phyloP scores from a whole-genome alignment of 1,140 invertebrate species.

The Zaprionus taronus region DNA sequence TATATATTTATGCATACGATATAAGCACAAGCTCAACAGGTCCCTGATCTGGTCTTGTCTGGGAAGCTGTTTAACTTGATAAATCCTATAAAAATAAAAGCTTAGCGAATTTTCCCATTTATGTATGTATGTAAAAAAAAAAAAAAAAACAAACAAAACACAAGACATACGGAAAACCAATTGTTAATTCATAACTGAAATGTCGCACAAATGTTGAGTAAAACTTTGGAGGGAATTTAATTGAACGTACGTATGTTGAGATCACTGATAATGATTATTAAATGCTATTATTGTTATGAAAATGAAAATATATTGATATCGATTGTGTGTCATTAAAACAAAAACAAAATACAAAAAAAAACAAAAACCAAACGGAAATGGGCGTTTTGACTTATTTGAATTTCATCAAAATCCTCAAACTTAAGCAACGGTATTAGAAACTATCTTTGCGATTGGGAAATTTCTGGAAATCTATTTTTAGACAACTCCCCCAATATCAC shows the following conservation, averaged over 20 bases:
- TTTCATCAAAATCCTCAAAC: neutral
- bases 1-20: slow-evolving; percentile 20
- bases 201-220: slow-evolving; percentile 31
- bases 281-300: slow-evolving; percentile 74
- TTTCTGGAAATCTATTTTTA: neutral
- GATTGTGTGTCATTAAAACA: slow-evolving; percentile 71
- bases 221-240: slow-evolving; percentile 18
- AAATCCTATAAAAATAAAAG: slow-evolving; percentile 21
- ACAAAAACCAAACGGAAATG: slow-evolving; percentile 41
- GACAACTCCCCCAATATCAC: neutral
- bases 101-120: slow-evolving; percentile 22
- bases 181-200: slow-evolving; percentile 30
- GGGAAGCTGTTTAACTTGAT: slow-evolving; percentile 21
- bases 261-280: slow-evolving; percentile 58
- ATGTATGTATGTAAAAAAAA: slow-evolving; percentile 13
- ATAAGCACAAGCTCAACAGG: slow-evolving; percentile 15
- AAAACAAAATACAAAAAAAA: slow-evolving; percentile 43
- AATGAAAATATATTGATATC: slow-evolving; percentile 67
- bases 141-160: neutral
- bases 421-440: neutral
- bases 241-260: slow-evolving; percentile 27
- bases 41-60: slow-evolving; percentile 1
- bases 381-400: slow-evolving; percentile 31
- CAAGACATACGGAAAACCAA: slow-evolving; percentile 4
- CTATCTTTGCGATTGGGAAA: neutral